Base-by-base conservation (phyloP, 2,113 vertebrate genomes). In the Columbina picui region DNA sequence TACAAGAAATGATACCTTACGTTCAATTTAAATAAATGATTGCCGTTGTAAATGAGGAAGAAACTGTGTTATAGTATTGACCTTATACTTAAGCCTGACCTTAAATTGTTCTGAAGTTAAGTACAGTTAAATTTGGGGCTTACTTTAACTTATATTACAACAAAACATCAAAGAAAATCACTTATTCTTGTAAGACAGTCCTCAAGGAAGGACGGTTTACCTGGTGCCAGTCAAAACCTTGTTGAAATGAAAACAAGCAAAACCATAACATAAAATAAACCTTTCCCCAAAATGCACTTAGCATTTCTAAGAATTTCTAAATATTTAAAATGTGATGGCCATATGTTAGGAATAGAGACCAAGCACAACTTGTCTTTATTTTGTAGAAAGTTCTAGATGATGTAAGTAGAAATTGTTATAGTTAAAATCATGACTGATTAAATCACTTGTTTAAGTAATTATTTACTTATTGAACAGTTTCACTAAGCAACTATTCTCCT, bases 11-110 rank as follows among this genome's bases (percentile, higher is more conserved):
- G 93, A 95, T 92, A 68, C 56, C 89, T 94, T 92, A 84, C 45
- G 64, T 30, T 94, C 68, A 86, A 70, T 90, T 96, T 93, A 94
- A 96, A 86, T 91, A 96, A 92, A 75, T 71, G 14, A 45, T 84
- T 95, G 26, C 7, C 84, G 13, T 47, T 61, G 4, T 50, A 94
- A 91, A 95, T n/a, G 26, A 52, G 16, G 52, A 74, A 50, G 14
- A 74, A 93, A 81, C 25, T 56, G 9, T 70, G 16, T 36, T 69
- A n/a, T 6, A 12, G 10, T 81, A 67, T 19, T 85, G 25, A 65
- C 7, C 9, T 84, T 69, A 52, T 32, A 8, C 59, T 93, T 91
- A 91, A 89, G 20, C 36, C 49, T 73, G 19, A 63, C 84, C 70
- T 73, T 77, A 68, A 69, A 94, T 41, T 81, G 21, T 36, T 82